Evolutionary conservation across 2,888 invertebrate genomes (phyloP), one percentile per base, ranked within the genome.

Genomic region (Ganaspis brasiliensis): DNA sequence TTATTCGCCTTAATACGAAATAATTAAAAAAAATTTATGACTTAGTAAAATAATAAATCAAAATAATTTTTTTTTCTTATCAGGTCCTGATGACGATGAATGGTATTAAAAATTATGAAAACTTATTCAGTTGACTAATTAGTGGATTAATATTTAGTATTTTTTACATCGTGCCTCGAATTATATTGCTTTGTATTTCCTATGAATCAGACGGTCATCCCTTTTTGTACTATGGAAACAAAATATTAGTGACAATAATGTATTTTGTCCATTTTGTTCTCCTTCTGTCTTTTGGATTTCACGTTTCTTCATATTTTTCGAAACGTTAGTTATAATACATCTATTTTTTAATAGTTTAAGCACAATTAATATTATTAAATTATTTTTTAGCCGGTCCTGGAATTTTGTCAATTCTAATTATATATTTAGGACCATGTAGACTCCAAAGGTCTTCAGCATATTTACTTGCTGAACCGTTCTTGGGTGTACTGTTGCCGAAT

Each of bases 41-140:
- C 2, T 12, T 45, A 12, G 4, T 8, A 49, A 2, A n/a, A 49
- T 6, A 49, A 49, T n/a, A n/a, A n/a, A n/a, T 12, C 16, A n/a
- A n/a, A 5, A n/a, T n/a, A 49, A 49, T 49, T 49, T n/a, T n/a
- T n/a, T n/a, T 6, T 49, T 14, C 63, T 71, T 81, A 81, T 12
- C 71, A 90, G 90, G 87, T 90, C 61, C 73, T 91, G 70, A 91
- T 91, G 89, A 80, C 88, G 52, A 91, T 91, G 83, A 91, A 91
- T 72, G 91, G 91, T 24, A 90, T 91, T 9, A 87, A 86, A 75
- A 83, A 83, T n/a, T 79, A 80, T 73, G 84, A 89, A 72, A 90
- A 90, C 85, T 84, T 91, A 72, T 81, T 90, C 6, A 89, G 90
- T 76, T 91, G 91, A 91, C 72, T 91, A 49, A 35, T 87, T 6